Base-by-base conservation (phyloP, 2,797 vertebrate genomes). In the Pseudochromis fuscus region DNA sequence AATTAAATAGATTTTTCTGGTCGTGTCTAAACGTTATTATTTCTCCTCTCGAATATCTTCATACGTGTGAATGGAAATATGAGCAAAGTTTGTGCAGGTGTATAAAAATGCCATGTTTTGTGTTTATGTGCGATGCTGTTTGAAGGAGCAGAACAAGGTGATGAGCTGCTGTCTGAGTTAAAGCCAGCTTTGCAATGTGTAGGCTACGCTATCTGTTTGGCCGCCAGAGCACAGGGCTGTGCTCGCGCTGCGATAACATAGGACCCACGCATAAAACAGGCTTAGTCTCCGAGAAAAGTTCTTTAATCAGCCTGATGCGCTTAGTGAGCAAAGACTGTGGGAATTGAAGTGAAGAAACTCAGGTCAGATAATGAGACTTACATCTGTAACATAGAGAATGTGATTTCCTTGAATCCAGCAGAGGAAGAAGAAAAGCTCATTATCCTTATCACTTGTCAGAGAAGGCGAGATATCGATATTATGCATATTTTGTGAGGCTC, bases 281-380 rank as follows among this genome's bases (percentile, higher is more conserved):
- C 85, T 92, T 86, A 89, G 87, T 70, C 89, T 82, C 83, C 74
- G 31, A 67, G 80, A 90, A 88, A 37, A 89, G 75, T 86, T 88
- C 78, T 90, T 73, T 92, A 92, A 94, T 92, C 90, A 92, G 87
- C 80, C 66, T 84, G 87, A 90, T 88, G 82, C 66, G 81, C 92
- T 91, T 87, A 83, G 86, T 58, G 82, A 80, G 89, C 88, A 91
- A 91, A 89, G 88, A 91, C 87, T 88, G 87, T 72, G 87, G 86
- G 87, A 90, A 90, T 25, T 75, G 87, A 91, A 91, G 84, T 86
- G 87, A 86, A 82, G 83, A 91, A 89, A 85, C 77, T 77, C 81
- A 79, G 88, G 89, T 91, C 85, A 92, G 90, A 93, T 92, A 93
- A 91, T 91, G 88, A 84, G 87, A 86, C 90, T 91, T 90, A 90